A percentile compares a stretch with the other conserved stretches of the same genome.
Conservation (phyloP, 2,113 vertebrate genomes). For the Patagioenas fasciata region DNA sequence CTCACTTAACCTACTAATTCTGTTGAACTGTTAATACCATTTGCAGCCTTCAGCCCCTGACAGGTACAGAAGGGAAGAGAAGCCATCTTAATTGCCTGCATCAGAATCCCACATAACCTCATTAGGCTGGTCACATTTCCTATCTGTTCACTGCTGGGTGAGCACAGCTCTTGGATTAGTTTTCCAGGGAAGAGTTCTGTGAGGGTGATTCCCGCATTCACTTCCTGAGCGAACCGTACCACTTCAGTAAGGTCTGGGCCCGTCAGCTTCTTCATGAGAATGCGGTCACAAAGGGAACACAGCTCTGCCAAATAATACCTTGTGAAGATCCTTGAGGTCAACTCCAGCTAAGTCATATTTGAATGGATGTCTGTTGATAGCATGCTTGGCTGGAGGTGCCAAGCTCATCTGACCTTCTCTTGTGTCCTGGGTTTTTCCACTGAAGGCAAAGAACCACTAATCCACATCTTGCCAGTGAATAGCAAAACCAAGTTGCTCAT, state of each 20-base stretch:
- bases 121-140: neutral
- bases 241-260: neutral
- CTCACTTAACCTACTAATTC: neutral
- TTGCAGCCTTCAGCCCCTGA: neutral
- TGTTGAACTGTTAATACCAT: neutral
- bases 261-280: neutral
- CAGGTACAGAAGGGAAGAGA: neutral
- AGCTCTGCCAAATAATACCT: neutral
- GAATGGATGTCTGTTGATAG: neutral
- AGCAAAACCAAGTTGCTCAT: neutral
- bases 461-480: neutral
- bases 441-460: neutral
- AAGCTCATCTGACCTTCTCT: neutral
- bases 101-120: neutral
- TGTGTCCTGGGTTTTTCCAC: neutral
- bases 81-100: neutral
- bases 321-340: neutral
- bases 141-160: neutral
- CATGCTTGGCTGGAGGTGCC: neutral
- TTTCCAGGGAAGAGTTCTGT: neutral
- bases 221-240: neutral
- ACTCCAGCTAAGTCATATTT: neutral
- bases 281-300: too few species aligned
- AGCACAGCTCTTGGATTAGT: neutral
- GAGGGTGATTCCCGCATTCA: neutral